Evolutionary conservation across 2,888 invertebrate species (phyloP).

Genomic region (Amblyjoppa proteus): DNA sequence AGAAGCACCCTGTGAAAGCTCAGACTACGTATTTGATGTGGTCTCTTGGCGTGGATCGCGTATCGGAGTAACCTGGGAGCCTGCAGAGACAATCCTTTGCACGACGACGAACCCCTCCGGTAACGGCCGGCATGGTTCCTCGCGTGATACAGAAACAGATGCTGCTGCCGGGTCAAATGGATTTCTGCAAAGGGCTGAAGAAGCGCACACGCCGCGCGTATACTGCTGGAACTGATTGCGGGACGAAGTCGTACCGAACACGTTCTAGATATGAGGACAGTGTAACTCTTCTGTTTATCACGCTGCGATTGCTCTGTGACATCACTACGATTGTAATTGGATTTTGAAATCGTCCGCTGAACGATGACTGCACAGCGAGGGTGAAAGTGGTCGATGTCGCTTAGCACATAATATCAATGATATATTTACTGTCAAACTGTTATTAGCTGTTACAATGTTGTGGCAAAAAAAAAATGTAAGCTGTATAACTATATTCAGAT

Average conservation of each 20-base stretch:
- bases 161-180: slow-evolving; percentile 56
- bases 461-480: too few species aligned
- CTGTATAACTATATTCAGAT: too few species aligned
- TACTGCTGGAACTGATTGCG: neutral
- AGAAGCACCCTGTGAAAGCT: slow-evolving; percentile 34
- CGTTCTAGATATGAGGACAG: neutral
- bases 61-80: slow-evolving; percentile 39
- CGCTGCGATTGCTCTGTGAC: neutral
- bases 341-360: neutral
- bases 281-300: neutral
- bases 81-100: slow-evolving; percentile 55
- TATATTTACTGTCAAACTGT: too few species aligned
- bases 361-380: too few species aligned
- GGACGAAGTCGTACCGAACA: neutral
- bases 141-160: slow-evolving; percentile 50
- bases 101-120: slow-evolving; percentile 28
- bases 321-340: neutral
- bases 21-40: slow-evolving; percentile 63
- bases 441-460: too few species aligned
- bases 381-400: too few species aligned
- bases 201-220: neutral
- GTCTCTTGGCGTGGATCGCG: slow-evolving; percentile 60
- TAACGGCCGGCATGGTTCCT: slow-evolving; percentile 38
- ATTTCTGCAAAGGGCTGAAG: slow-evolving; percentile 43
- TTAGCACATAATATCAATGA: too few species aligned